Conservation (phyloP, 2,797 vertebrate species). For the Eutrigla gurnardus region DNA sequence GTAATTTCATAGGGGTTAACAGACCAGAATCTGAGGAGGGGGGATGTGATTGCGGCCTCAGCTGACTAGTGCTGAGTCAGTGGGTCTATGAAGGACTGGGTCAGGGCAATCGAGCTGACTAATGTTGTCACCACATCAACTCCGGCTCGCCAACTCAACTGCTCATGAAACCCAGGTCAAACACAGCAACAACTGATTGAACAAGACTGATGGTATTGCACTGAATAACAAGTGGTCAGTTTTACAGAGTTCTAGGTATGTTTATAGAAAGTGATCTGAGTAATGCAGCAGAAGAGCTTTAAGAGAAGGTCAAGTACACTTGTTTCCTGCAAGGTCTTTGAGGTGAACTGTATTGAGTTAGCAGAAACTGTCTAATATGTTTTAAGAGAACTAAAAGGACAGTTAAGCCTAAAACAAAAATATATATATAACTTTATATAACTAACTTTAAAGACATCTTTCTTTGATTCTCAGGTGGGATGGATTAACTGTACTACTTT, state of each 20-base stretch:
- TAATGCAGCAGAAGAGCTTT: not conserved
- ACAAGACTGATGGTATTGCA: not conserved
- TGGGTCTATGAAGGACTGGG: constrained; percentile 27
- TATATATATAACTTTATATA: too few relatives aligned
- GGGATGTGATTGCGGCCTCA: constrained; percentile 62
- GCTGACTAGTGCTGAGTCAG: constrained; percentile 59
- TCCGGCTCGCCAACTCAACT: constrained; percentile 41
- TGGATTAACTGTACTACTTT: not conserved
- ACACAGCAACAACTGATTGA: constrained; percentile 28
- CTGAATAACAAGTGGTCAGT: not conserved
- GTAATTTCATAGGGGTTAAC: constrained; percentile 56
- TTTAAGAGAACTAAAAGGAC: not conserved
- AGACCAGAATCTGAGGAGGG: constrained; percentile 38
- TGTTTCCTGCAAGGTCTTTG: constrained; percentile 4
- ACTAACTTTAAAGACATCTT: not conserved
- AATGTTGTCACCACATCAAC: constrained; percentile 56
- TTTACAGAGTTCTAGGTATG: constrained; percentile 13
- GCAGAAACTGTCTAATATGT: not conserved
- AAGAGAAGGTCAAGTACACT: not conserved
- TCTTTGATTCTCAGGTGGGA: not conserved
- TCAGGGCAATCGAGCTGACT: constrained; percentile 46
- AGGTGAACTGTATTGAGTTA: not conserved
- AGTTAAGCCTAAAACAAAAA: not conserved
- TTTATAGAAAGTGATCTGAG: not conserved
- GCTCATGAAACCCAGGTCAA: constrained; percentile 32